These are phyloP conservation scores for Rhamphomyia laevipes DNA, from an alignment of 2,888 invertebrate species.

Conservation along the genomic window DNA sequence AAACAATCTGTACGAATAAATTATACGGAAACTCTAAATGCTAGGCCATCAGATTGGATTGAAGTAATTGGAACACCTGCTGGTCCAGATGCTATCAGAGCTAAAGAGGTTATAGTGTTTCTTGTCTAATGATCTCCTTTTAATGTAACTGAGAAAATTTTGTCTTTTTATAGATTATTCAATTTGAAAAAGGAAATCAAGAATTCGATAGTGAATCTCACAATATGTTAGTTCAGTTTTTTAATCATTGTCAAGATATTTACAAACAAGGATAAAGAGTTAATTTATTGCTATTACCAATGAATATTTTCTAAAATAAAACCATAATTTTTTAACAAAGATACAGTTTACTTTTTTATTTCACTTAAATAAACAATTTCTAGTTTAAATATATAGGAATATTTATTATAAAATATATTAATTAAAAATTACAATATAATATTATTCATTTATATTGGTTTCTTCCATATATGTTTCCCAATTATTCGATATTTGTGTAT, in stretches of 20 bases:
- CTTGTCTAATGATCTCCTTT: neutral
- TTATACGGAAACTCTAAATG: slow-evolving; percentile 22
- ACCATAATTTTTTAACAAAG: no score
- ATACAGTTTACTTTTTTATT: no score
- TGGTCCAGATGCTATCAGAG: slow-evolving; percentile 23
- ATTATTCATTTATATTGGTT: neutral
- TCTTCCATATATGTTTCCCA: slow-evolving; percentile 30
- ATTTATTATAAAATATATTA: neutral
- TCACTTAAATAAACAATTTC: neutral
- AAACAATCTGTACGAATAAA: slow-evolving; percentile 23
- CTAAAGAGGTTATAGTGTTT: slow-evolving; percentile 24
- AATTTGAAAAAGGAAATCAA: slow-evolving; percentile 27
- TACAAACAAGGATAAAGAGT: slow-evolving; percentile 1
- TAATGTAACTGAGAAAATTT: neutral
- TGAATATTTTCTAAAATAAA: no score
- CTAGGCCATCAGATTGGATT: slow-evolving; percentile 28
- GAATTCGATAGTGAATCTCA: slow-evolving; percentile 32
- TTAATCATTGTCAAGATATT: slow-evolving; percentile 25
- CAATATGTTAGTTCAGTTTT: slow-evolving; percentile 30
- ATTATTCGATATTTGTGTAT: slow-evolving; percentile 27
- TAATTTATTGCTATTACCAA: no score
- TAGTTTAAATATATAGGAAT: neutral
- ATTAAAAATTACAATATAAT: neutral
- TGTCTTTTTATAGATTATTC: slow-evolving; percentile 23
- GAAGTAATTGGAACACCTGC: slow-evolving; percentile 30